Evolutionary conservation across 2,888 invertebrate species (phyloP), one percentile per base, ranked within the genome.

Genomic region (Alcis repandata): DNA sequence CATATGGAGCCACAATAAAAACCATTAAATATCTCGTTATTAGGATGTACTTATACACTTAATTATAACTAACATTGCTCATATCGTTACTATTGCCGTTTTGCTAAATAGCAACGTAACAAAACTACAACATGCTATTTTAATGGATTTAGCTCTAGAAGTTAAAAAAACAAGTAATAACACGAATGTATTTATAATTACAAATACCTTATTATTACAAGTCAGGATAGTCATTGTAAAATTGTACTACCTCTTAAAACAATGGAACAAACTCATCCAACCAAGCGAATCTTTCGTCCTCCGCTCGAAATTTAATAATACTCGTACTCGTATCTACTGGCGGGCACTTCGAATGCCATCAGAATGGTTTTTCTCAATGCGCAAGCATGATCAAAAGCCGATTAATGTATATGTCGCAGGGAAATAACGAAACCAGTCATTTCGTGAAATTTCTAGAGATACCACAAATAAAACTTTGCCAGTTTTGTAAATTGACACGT

Each of bases 311-410:
- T 13, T 27, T 38, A 43, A 19, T 19, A 40, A 22, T 38, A 53
- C 20, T 22, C 22, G 13, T 6, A n/a, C n/a, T n/a, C n/a, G n/a
- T n/a, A n/a, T n/a, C n/a, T n/a, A n/a, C n/a, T n/a, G n/a, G n/a
- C n/a, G 17, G 27, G 38, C 13, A 49, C 15, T 32, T 15, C 17
- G 15, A 20, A 51, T 7, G 1, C n/a, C 17, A 17, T 38, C 10
- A 19, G 19, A 46, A 32, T 46, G 19, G 52, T 46, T 32, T 36
- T 6, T 1, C 19, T 41, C 32, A 27, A 40, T 15, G 15, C 22
- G 27, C 33, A 48, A 38, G 22, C 36, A 15, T 52, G 79, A 83
- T 85, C 81, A 81, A 80, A 81, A 79, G 80, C 76, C 73, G 74
- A 78, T 79, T 79, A 73, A 76, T 73, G 75, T 76, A 75, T 72